A percentile compares a stretch with the other conserved stretches of the same genome.
Conservation (phyloP, 1,140 invertebrate species). For the Drosophila fuyamai region DNA sequence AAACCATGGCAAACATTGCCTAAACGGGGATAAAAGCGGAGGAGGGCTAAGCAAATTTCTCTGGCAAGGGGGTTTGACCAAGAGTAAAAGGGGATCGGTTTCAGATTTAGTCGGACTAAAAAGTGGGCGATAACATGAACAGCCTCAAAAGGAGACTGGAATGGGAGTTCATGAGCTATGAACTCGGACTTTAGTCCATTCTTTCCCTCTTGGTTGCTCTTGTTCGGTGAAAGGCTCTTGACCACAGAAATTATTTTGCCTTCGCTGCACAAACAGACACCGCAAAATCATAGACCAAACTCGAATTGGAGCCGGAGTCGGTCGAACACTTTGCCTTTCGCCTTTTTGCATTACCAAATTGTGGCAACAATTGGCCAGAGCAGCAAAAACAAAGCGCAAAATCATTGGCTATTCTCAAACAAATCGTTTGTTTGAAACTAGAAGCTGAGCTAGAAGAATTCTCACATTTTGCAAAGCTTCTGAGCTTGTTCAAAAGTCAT, state of each 20-base stretch:
- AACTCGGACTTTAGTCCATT: slow-evolving; percentile 28
- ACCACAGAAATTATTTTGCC: slow-evolving; percentile 55
- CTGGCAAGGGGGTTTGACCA: not conserved
- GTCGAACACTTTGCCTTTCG: slow-evolving; percentile 42
- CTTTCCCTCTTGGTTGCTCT: slow-evolving; percentile 13
- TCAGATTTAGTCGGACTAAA: slow-evolving; percentile 29
- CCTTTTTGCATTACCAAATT: slow-evolving; percentile 51
- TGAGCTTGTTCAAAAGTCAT: slow-evolving; percentile 3
- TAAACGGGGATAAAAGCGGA: slow-evolving; percentile 11
- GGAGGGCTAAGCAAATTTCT: slow-evolving; percentile 16
- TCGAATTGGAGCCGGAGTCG: slow-evolving; percentile 9
- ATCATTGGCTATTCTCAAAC: slow-evolving; percentile 17
- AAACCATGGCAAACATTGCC: slow-evolving; percentile 14
- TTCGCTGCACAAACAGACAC: slow-evolving; percentile 34
- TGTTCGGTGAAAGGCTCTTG: slow-evolving; percentile 55
- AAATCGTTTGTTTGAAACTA: slow-evolving; percentile 22
- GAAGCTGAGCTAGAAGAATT: slow-evolving; percentile 2
- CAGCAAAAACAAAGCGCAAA: slow-evolving; percentile 27
- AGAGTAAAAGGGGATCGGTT: slow-evolving; percentile 15
- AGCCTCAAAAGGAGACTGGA: slow-evolving; percentile 7
- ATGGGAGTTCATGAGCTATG: slow-evolving; percentile 50
- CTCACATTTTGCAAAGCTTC: slow-evolving; percentile 25
- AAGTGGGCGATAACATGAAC: slow-evolving; percentile 34
- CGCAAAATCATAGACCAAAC: slow-evolving; percentile 35
- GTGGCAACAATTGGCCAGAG: slow-evolving; percentile 43